These are phyloP conservation scores for Neosilurus hyrtlii DNA, from an alignment of 2,797 vertebrate genomes.

Conservation along the genomic window DNA sequence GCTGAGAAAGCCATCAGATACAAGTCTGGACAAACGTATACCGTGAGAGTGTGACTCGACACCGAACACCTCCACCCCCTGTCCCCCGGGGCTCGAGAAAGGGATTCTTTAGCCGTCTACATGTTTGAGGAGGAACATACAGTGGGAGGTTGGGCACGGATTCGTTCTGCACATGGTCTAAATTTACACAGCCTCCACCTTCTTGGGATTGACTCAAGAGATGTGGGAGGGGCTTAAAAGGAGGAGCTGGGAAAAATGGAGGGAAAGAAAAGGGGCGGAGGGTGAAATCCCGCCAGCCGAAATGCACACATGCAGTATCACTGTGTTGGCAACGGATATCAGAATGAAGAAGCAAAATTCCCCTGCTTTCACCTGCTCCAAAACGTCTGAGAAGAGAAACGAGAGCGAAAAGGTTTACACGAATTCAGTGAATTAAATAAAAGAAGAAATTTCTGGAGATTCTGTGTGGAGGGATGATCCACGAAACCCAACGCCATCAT, in stretches of 20 bases:
- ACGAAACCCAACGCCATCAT: not conserved
- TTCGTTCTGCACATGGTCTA: slow-evolving; percentile 59
- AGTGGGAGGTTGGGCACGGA: slow-evolving; percentile 22
- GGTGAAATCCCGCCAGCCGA: not conserved
- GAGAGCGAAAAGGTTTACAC: not conserved
- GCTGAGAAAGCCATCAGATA: no score
- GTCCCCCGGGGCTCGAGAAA: not conserved
- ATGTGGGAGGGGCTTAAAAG: slow-evolving; percentile 31
- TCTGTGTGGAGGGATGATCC: not conserved
- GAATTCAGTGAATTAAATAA: not conserved
- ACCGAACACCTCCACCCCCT: not conserved
- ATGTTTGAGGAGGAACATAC: not conserved
- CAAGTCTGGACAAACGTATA: not conserved
- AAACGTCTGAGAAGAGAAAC: not conserved
- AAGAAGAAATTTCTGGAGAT: no score
- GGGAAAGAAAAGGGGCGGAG: slow-evolving; percentile 21
- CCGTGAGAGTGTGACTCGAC: slow-evolving; percentile 5
- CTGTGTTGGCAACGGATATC: not conserved
- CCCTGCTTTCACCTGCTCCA: not conserved
- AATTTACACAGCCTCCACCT: slow-evolving; percentile 58
- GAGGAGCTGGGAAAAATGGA: slow-evolving; percentile 18
- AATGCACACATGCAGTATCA: not conserved
- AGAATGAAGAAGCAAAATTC: not conserved
- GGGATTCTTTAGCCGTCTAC: not conserved
- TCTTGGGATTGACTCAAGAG: slow-evolving; percentile 37